A percentile compares a stretch with the other conserved stretches of the same genome.
Evolutionary conservation across 2,888 invertebrate species (phyloP).

Genomic region (Agonopterix arenella): DNA sequence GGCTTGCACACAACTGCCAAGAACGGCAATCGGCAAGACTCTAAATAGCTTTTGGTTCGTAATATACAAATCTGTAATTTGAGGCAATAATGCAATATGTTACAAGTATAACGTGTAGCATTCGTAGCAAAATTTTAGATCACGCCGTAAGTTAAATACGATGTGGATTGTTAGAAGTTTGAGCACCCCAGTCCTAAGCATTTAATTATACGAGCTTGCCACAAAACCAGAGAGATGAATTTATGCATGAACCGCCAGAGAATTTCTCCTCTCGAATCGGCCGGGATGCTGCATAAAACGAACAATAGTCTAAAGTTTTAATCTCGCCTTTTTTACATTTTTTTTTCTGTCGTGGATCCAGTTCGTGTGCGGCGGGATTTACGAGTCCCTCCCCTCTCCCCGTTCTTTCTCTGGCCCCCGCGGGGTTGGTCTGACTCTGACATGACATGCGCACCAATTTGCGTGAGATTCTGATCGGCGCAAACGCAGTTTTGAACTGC

Average conservation of each 20-base stretch:
- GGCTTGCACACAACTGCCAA: too few relatives aligned
- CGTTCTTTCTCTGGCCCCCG: conserved; percentile 27
- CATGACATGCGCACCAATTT: conserved; percentile 30
- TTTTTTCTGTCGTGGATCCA: conserved; percentile 45
- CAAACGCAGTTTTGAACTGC: conserved; percentile 1
- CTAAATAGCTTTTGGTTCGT: too few relatives aligned
- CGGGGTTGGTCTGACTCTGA: conserved; percentile 17
- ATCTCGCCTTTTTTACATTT: conserved; percentile 39
- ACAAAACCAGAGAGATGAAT: conserved; percentile 68
- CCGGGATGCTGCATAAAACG: conserved; percentile 50
- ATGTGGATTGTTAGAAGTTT: background rate
- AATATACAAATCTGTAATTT: too few relatives aligned
- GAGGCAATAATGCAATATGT: too few relatives aligned
- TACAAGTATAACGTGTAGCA: too few relatives aligned
- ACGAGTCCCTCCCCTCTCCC: conserved; percentile 36
- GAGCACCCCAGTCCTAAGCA: conserved; percentile 17
- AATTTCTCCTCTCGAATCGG: conserved; percentile 45
- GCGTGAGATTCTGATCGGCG: conserved; percentile 3
- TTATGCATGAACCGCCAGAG: conserved; percentile 65
- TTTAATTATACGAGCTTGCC: conserved; percentile 61
- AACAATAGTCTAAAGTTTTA: conserved; percentile 73
- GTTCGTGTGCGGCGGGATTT: conserved; percentile 55
- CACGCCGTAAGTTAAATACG: too few relatives aligned
- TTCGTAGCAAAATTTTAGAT: too few relatives aligned
- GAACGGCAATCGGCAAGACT: too few relatives aligned